phyloP scores from a whole-genome alignment of 2,888 invertebrate species.

The Petrolisthes cinctipes region DNA sequence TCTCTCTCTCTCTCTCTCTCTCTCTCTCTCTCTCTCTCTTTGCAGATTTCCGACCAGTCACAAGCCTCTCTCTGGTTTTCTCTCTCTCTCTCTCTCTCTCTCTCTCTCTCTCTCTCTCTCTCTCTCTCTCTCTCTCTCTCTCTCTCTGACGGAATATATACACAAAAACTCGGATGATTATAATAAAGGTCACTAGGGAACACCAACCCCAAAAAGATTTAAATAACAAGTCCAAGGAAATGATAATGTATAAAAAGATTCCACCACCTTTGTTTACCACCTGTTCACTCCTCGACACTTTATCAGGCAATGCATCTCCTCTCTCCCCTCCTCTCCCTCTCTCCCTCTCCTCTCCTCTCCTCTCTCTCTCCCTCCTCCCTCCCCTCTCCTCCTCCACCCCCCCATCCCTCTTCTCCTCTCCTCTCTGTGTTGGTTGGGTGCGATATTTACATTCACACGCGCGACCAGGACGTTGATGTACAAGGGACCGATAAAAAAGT shows the following conservation, averaged over 20 bases:
- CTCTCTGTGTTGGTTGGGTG: too few relatives aligned
- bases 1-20: background rate
- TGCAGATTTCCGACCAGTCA: background rate
- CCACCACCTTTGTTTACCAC: background rate
- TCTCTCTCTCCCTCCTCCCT: background rate
- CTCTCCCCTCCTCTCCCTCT: background rate
- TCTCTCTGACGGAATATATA: background rate
- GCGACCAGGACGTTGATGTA: too few relatives aligned
- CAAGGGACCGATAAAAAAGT: too few relatives aligned
- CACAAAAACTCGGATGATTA: background rate
- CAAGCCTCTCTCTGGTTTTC: background rate
- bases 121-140: background rate
- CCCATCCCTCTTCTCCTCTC: background rate
- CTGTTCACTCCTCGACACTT: background rate
- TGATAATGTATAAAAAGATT: too few relatives aligned
- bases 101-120: background rate
- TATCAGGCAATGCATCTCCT: background rate
- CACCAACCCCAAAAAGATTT: too few relatives aligned
- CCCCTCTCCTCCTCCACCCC: background rate
- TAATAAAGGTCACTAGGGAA: too few relatives aligned
- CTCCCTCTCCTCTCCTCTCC: background rate
- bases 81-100: constrained; percentile 23
- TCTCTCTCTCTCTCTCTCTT: background rate
- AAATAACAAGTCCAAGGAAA: too few relatives aligned
- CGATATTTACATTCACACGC: too few relatives aligned